Base-by-base conservation (phyloP, 64 coral and sea anemone genomes). In the Pocillopora verrucosa region DNA sequence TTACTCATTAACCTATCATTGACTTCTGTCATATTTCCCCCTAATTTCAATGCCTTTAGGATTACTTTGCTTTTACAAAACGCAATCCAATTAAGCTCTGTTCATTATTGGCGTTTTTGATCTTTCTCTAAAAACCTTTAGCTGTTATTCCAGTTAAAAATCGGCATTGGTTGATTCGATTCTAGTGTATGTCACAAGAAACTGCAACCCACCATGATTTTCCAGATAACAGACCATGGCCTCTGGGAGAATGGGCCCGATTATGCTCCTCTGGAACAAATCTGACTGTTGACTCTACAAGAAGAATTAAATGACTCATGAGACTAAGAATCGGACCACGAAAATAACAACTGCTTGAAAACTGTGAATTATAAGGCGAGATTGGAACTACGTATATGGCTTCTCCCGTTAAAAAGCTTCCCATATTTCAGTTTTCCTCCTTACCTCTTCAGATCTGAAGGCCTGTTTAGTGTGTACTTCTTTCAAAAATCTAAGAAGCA, bases 201-300 rank as follows among this genome's bases (percentile, higher is more conserved):
- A 57, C 5, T 56, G 5, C 20, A 20, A 12, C 77, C 86, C 82
- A 98, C 95, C 95, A 61, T 98, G 91, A 65, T 98, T 98, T 75
- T 98, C 92, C 36, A 98, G 74, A 60, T 98, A 98, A 87, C 95
- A 98, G 34, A 98, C 95, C 95, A 98, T 98, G 70, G 95, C 95
- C 59, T 98, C 95, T 14, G 95, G 95, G 34, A 98, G 59, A 51
- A 98, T 88, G 13, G 93, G 72, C 13, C 95, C 89, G 9, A 98
- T 86, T 45, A 98, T 86, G 58, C 95, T 98, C 83, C 95, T 90
- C 36, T 94, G 89, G 56, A 98, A 86, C 4, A 98, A 89, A 13
- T 98, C 95, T 51, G 92, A 82, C 36, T 94, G 92, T 37, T 98
- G 80, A 22, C 82, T 92, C 95, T 98, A 26, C 78, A 94, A 98